Conservation (phyloP, 2,113 vertebrate species). For the Benitochromis conjunctus region DNA sequence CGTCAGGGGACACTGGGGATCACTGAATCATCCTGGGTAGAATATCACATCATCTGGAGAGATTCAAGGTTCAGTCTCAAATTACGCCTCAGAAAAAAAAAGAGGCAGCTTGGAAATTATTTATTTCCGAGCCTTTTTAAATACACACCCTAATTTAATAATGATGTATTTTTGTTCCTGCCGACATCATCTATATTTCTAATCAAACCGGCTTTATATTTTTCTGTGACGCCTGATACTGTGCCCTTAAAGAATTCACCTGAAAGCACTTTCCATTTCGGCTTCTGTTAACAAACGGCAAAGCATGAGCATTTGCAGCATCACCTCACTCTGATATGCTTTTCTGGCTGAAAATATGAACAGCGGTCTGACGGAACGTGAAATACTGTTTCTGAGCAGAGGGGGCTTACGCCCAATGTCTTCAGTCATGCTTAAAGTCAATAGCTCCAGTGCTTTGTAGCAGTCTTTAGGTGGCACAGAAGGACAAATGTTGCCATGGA, state of each 20-base stretch:
- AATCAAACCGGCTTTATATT: not conserved
- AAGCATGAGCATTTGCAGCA: conserved; percentile 41
- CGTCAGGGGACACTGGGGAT: conserved; percentile 60
- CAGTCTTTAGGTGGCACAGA: conserved; percentile 1
- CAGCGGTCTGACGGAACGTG: conserved; percentile 30
- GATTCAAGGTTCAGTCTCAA: conserved; percentile 54
- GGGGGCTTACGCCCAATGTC: conserved; percentile 21
- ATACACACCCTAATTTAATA: not conserved
- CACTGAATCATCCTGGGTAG: conserved; percentile 68
- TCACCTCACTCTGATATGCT: conserved; percentile 45
- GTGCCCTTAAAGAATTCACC: not conserved
- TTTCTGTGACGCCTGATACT: not conserved
- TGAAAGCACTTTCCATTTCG: conserved; percentile 23
- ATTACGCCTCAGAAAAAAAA: conserved; percentile 15
- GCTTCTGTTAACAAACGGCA: conserved; percentile 38
- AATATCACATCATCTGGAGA: conserved; percentile 68
- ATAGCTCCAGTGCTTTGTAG: conserved; percentile 22
- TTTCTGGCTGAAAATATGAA: conserved; percentile 46
- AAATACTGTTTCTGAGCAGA: conserved; percentile 41
- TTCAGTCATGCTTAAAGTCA: conserved; percentile 38
- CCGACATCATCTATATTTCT: not conserved
- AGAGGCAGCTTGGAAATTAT: not conserved
- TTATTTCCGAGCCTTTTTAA: not conserved
- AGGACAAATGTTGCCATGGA: conserved; percentile 20
- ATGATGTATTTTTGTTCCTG: not conserved